Evolutionary conservation across 2,888 invertebrate genomes (phyloP).

Genomic region (Pyrrhosoma nymphula): DNA sequence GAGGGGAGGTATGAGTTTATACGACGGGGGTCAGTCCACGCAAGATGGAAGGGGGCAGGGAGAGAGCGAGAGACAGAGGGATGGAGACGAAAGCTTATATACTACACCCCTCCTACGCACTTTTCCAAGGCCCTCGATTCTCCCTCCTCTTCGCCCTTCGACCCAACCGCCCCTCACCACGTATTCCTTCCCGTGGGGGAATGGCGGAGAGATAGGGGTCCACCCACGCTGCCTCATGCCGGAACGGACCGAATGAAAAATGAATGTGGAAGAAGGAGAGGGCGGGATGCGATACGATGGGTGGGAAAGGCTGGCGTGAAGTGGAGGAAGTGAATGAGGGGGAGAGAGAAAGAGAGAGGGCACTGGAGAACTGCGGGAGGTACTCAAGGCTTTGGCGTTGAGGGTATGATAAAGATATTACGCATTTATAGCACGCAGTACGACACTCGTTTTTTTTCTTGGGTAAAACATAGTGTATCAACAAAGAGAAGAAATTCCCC

Average conservation of each 20-base stretch:
- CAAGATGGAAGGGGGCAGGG: not conserved
- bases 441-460: too few relatives aligned
- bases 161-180: not conserved
- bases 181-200: not conserved
- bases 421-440: not conserved
- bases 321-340: not conserved
- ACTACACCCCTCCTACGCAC: not conserved
- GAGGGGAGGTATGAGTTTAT: not conserved
- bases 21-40: not conserved
- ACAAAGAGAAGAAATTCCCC: too few relatives aligned
- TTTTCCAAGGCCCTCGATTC: too few relatives aligned
- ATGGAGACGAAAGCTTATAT: not conserved
- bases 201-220: slow-evolving; percentile 37
- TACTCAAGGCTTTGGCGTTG: not conserved
- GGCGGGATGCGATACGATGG: not conserved
- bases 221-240: not conserved
- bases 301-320: not conserved
- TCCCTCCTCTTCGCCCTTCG: not conserved
- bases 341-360: not conserved
- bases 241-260: slow-evolving; percentile 58
- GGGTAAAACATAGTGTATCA: too few relatives aligned
- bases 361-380: not conserved
- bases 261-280: slow-evolving; percentile 19
- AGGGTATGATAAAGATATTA: not conserved
- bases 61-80: too few relatives aligned